Percentiles rank a stretch among this genome's conserved stretches.
Conservation (phyloP, 2,797 vertebrate genomes). For the Cirrhinus mrigala region DNA sequence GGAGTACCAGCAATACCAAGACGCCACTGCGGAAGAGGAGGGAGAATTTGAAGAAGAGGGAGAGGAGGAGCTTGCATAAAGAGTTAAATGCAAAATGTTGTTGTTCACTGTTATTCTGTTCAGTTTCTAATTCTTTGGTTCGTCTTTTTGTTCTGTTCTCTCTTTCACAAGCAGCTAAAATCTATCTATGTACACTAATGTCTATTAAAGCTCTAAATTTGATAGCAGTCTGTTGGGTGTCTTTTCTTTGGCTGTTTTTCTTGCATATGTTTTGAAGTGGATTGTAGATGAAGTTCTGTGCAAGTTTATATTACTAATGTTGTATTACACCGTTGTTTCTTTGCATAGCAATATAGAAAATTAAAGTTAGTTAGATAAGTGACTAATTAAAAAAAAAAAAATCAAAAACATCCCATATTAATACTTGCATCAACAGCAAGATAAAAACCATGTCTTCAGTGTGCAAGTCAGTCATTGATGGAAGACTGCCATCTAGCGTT, state of each 20-base stretch:
- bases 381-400: too few species aligned
- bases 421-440: not conserved
- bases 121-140: not conserved
- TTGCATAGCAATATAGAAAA: not conserved
- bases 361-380: not conserved
- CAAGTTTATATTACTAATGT: not conserved
- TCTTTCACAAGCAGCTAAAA: conserved; percentile 8
- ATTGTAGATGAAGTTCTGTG: not conserved
- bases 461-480: not conserved
- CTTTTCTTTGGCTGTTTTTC: not conserved
- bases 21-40: conserved; percentile 67
- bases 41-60: conserved; percentile 78
- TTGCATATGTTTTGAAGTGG: not conserved
- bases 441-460: not conserved
- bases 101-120: conserved; percentile 15
- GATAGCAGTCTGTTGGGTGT: not conserved
- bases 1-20: conserved; percentile 72
- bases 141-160: not conserved
- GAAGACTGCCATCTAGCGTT: not conserved
- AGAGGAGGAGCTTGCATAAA: conserved; percentile 80
- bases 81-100: not conserved
- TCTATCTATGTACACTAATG: not conserved
- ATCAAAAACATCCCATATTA: not conserved
- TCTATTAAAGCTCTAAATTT: not conserved
- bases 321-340: not conserved